These are phyloP conservation scores for Mormyrus iriodes DNA, from an alignment of 2,113 vertebrate genomes.

Conservation along the genomic window DNA sequence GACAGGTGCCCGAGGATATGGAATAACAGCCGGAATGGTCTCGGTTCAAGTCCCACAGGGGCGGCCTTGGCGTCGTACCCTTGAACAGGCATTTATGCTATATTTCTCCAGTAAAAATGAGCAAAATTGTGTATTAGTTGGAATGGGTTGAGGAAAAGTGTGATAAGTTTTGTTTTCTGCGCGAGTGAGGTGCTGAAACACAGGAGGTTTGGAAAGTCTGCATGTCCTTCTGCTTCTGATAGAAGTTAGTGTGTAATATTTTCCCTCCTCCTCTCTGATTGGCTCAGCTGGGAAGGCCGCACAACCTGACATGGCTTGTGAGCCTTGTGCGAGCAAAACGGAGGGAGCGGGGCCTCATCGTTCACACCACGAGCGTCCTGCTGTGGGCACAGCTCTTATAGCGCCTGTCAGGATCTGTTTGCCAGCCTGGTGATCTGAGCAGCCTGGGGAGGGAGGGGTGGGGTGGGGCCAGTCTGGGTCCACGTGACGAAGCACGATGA, in stretches of 20 bases:
- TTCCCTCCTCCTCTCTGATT: background rate
- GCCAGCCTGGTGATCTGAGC: background rate
- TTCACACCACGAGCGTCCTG: background rate
- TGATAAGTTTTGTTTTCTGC: background rate
- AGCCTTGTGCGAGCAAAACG: too few species aligned
- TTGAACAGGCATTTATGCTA: background rate
- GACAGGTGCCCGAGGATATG: background rate
- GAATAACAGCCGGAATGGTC: background rate
- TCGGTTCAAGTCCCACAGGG: background rate
- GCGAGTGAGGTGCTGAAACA: background rate
- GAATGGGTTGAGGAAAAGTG: background rate
- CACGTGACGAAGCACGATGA: too few species aligned
- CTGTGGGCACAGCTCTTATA: background rate
- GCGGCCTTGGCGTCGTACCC: background rate
- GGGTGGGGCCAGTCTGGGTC: background rate
- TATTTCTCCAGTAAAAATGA: background rate
- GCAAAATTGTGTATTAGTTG: background rate
- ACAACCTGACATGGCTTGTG: background rate
- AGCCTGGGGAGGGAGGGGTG: background rate
- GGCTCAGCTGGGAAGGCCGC: background rate
- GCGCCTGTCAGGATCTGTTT: background rate
- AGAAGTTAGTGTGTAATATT: background rate
- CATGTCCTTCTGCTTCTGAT: background rate
- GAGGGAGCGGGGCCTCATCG: too few species aligned
- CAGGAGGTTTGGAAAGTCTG: background rate